Evolutionary conservation across 2,888 invertebrate species (phyloP).

Genomic region (Microctonus aethiopoides): DNA sequence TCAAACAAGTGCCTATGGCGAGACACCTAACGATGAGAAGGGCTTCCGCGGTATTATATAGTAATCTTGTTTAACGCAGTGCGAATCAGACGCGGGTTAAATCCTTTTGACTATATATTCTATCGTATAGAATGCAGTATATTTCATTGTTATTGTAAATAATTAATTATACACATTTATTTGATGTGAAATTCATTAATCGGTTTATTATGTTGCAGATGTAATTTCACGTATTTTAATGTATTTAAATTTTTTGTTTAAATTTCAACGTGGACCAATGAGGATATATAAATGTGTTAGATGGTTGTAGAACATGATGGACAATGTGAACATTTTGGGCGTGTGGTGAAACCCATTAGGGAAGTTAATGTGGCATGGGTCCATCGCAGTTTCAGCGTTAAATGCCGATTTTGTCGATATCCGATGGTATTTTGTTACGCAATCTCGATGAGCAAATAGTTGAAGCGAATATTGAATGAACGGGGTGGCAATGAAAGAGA

Average conservation of each 20-base stretch:
- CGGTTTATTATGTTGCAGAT: too few relatives aligned
- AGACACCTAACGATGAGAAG: conserved; percentile 54
- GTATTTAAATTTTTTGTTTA: background rate
- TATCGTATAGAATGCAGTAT: too few relatives aligned
- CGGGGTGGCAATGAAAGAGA: conserved; percentile 14
- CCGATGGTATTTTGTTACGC: conserved; percentile 17
- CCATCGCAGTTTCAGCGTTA: conserved; percentile 1
- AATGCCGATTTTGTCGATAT: conserved; percentile 20
- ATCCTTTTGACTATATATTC: too few relatives aligned
- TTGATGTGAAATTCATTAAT: too few relatives aligned
- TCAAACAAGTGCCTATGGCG: conserved; percentile 27
- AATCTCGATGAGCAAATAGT: conserved; percentile 7
- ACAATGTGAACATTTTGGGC: background rate
- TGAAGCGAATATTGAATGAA: background rate
- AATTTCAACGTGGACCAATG: background rate
- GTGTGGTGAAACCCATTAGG: conserved; percentile 22
- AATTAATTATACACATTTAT: too few relatives aligned
- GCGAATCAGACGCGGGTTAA: conserved; percentile 55
- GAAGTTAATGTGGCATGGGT: conserved; percentile 11
- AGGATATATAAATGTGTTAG: conserved; percentile 31
- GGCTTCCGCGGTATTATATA: conserved; percentile 63
- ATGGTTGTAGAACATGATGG: conserved; percentile 33
- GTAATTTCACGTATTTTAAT: too few relatives aligned
- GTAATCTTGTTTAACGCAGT: conserved; percentile 60
- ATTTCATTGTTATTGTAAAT: background rate